phyloP scores from a whole-genome alignment of 2,888 invertebrate genomes.

The Rhagophthalmus giganteus region DNA sequence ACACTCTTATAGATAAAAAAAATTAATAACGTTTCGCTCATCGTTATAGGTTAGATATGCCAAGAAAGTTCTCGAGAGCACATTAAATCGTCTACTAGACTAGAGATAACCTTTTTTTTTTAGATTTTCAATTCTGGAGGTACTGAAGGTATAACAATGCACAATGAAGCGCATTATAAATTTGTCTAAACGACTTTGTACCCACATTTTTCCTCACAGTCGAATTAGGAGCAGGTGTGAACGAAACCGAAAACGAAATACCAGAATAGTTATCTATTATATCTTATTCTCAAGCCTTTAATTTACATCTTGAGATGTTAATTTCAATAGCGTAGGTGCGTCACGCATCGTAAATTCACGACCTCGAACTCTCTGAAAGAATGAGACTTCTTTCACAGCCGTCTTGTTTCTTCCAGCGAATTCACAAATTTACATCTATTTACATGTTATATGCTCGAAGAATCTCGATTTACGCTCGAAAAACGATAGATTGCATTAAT shows the following conservation, averaged over 20 bases:
- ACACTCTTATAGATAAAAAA: too few species aligned
- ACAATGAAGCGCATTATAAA: neutral
- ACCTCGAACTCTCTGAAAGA: constrained; percentile 37
- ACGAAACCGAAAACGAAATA: constrained; percentile 17
- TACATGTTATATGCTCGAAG: constrained; percentile 36
- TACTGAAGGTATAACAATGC: neutral
- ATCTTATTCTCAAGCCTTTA: constrained; percentile 13
- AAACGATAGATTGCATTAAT: constrained; percentile 21
- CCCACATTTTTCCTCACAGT: constrained; percentile 1
- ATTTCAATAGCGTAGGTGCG: constrained; percentile 28
- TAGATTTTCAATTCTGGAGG: too few species aligned
- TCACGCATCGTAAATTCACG: constrained; percentile 27
- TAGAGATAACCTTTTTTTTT: too few species aligned
- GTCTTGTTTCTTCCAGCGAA: constrained; percentile 35
- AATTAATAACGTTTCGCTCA: too few species aligned
- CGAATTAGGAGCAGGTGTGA: constrained; percentile 11
- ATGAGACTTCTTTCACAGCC: constrained; percentile 17
- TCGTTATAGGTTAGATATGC: too few species aligned
- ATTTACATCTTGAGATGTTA: constrained; percentile 9
- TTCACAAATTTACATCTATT: constrained; percentile 40
- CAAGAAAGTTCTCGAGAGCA: too few species aligned
- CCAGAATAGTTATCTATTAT: neutral
- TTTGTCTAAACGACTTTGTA: neutral
- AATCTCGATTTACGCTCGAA: constrained; percentile 35
- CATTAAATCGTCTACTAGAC: too few species aligned